A percentile compares a stretch with the other conserved stretches of the same genome.
Conservation (phyloP, 2,797 vertebrate genomes). For the Antennarius maculatus region DNA sequence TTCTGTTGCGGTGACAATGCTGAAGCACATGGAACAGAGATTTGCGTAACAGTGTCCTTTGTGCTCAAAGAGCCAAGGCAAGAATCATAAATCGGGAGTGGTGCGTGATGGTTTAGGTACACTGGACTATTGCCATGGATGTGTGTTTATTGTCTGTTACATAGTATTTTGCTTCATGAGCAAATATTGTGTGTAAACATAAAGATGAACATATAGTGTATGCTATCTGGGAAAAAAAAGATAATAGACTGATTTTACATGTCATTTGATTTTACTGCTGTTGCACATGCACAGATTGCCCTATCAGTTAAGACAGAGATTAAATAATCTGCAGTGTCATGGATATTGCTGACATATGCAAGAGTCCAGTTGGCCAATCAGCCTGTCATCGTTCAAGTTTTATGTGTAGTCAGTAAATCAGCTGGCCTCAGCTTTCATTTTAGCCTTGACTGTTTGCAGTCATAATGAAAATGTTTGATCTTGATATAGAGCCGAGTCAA, state of each 20-base stretch:
- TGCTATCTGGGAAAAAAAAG: constrained; percentile 20
- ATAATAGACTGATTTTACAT: constrained; percentile 51
- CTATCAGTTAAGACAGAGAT: constrained; percentile 30
- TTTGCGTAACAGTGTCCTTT: constrained; percentile 61
- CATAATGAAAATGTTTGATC: constrained; percentile 65
- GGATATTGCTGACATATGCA: constrained; percentile 18
- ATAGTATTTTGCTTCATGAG: constrained; percentile 61
- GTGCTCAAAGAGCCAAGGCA: constrained; percentile 57
- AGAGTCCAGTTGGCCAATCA: constrained; percentile 34
- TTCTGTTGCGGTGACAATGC: constrained; percentile 20
- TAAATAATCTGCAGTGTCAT: constrained; percentile 25
- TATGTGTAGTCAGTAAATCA: constrained; percentile 49
- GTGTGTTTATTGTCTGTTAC: constrained; percentile 59
- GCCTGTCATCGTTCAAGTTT: constrained; percentile 51
- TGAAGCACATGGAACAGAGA: constrained; percentile 39
- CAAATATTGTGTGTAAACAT: constrained; percentile 40
- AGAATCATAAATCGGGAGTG: constrained; percentile 53
- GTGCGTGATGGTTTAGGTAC: constrained; percentile 40
- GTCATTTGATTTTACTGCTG: constrained; percentile 50
- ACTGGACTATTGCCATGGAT: constrained; percentile 44
- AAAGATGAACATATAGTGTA: constrained; percentile 39
- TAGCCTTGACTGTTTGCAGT: constrained; percentile 47
- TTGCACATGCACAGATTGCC: constrained; percentile 37
- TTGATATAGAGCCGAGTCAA: constrained; percentile 40
- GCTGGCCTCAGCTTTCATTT: constrained; percentile 44